Conservation (phyloP, 2,113 vertebrate genomes). For the Nesospiza acunhae region DNA sequence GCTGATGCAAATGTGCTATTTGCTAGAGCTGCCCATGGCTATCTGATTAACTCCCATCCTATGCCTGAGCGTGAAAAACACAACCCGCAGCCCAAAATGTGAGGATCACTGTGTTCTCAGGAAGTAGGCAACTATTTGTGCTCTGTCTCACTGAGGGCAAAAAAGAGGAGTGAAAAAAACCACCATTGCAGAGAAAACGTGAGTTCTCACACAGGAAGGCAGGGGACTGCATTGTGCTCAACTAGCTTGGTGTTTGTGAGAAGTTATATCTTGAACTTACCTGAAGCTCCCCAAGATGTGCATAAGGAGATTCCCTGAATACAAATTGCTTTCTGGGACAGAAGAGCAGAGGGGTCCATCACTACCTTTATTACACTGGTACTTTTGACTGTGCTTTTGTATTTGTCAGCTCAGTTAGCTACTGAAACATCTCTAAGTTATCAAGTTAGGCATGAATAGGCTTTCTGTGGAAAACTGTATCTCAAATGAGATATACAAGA, state of each 20-base stretch:
- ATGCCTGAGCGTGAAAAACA: conserved; percentile 8
- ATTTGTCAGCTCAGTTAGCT: background rate
- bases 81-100: conserved; percentile 43
- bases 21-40: conserved; percentile 5
- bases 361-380: background rate
- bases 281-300: background rate
- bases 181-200: background rate
- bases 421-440: background rate
- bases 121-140: conserved; percentile 47
- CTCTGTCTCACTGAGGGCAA: background rate
- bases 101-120: conserved; percentile 65
- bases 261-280: background rate
- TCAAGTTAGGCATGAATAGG: background rate
- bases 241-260: background rate
- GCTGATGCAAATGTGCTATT: conserved; percentile 28
- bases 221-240: background rate
- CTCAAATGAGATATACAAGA: background rate
- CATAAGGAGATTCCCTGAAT: background rate
- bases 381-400: background rate
- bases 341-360: background rate
- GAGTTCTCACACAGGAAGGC: conserved; percentile 28
- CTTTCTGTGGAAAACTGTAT: background rate
- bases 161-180: background rate
- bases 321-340: background rate
- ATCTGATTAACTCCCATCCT: conserved; percentile 59